Evolutionary conservation across 2,888 invertebrate genomes (phyloP).

Genomic region (Drosophila eohydei): DNA sequence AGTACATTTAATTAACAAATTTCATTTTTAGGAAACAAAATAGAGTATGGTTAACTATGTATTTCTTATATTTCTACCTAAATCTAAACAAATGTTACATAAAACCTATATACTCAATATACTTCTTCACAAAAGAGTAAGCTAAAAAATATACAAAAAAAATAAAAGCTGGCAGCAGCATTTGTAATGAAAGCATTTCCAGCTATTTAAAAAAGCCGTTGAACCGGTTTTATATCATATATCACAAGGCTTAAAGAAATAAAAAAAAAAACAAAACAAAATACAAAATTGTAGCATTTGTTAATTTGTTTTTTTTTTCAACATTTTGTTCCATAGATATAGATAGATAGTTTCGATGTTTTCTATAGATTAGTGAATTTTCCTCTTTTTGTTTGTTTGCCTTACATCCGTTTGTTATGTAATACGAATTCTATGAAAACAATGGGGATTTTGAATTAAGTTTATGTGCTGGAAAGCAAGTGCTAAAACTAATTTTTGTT

Average conservation of each 20-base stretch:
- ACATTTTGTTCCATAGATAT: constrained; percentile 1
- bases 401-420: background rate
- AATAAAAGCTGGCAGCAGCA: constrained; percentile 8
- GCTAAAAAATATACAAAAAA: background rate
- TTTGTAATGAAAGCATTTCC: constrained; percentile 52
- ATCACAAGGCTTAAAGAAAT: constrained; percentile 2
- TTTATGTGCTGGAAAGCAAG: background rate
- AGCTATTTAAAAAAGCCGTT: constrained; percentile 43
- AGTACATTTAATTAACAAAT: background rate
- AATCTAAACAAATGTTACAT: background rate
- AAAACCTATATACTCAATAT: background rate
- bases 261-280: background rate
- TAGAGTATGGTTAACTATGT: too few relatives aligned
- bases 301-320: background rate
- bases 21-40: background rate
- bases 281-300: constrained; percentile 6
- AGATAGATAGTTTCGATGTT: background rate
- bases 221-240: constrained; percentile 54
- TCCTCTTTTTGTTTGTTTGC: background rate
- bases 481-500: background rate
- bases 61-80: background rate
- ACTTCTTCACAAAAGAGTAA: background rate
- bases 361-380: constrained; percentile 1
- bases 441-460: background rate
- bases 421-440: background rate